Percentiles rank a stretch among this genome's conserved stretches.
Evolutionary conservation across 1,140 invertebrate genomes (phyloP).

Genomic region (Eubasilissa regina): DNA sequence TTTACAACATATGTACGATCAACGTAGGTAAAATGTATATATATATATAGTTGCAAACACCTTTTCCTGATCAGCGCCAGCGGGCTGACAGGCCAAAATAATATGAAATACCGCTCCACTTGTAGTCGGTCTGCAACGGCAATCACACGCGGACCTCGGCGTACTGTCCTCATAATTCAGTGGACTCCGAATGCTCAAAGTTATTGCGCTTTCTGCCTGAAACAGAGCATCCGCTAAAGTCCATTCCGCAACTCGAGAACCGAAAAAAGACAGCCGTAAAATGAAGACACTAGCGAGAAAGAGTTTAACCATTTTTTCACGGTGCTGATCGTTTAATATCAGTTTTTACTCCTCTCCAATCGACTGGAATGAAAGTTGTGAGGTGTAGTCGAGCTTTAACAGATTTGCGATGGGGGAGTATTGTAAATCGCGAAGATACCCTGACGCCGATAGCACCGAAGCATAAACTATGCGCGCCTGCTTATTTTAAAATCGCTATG

Average conservation of each 20-base stretch:
- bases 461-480: conserved; percentile 53
- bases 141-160: conserved; percentile 48
- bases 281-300: conserved; percentile 25
- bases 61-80: conserved; percentile 23
- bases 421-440: conserved; percentile 55
- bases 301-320: not conserved
- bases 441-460: conserved; percentile 43
- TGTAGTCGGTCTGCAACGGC: conserved; percentile 42
- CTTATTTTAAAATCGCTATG: conserved; percentile 56
- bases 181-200: conserved; percentile 44
- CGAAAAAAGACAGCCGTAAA: not conserved
- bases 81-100: conserved; percentile 54
- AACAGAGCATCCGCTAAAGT: conserved; percentile 43
- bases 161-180: conserved; percentile 51
- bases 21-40: too few species aligned
- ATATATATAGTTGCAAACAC: conserved; percentile 46
- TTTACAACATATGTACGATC: too few species aligned
- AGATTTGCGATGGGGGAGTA: conserved; percentile 58
- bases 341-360: not conserved
- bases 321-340: not conserved
- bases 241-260: conserved; percentile 1
- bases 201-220: conserved; percentile 56
- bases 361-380: not conserved
- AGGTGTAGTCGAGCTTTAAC: conserved; percentile 1
- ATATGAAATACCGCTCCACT: conserved; percentile 54